Percentiles rank a stretch among this genome's conserved stretches.
phyloP scores from a whole-genome alignment of 1,140 invertebrate species.

The Geopemphigus sp. region DNA sequence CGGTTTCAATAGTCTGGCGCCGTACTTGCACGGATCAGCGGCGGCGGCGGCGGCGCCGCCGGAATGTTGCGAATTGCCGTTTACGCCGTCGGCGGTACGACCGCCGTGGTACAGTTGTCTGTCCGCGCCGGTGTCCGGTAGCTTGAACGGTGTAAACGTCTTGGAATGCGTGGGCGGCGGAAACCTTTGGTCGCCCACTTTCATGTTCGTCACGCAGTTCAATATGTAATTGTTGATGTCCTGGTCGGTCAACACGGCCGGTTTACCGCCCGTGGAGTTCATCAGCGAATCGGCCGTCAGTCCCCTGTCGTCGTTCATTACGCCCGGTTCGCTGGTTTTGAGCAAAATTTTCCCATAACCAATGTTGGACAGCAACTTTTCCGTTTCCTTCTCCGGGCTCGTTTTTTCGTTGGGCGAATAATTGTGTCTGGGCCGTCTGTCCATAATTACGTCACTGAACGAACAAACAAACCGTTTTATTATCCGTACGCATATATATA shows the following conservation, averaged over 20 bases:
- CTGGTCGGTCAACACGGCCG: constrained; percentile 21
- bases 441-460: constrained; percentile 33
- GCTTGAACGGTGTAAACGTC: constrained; percentile 28
- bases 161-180: constrained; percentile 46
- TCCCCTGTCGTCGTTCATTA: not conserved
- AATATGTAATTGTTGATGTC: constrained; percentile 42
- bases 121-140: constrained; percentile 8
- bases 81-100: constrained; percentile 14
- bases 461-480: not conserved
- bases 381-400: constrained; percentile 31
- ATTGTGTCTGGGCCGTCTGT: constrained; percentile 25
- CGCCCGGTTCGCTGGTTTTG: constrained; percentile 28
- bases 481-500: no score
- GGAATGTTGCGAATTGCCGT: constrained; percentile 17
- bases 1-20: constrained; percentile 13
- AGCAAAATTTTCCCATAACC: constrained; percentile 36
- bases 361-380: constrained; percentile 22
- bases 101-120: constrained; percentile 26
- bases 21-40: constrained; percentile 27
- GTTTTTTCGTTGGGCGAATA: constrained; percentile 22
- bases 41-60: no score
- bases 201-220: constrained; percentile 42
- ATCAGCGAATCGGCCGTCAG: constrained; percentile 8
- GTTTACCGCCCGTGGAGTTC: not conserved
- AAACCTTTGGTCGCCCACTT: constrained; percentile 37